phyloP scores from a whole-genome alignment of 2,888 invertebrate species.

The Hydropsyche betteni region DNA sequence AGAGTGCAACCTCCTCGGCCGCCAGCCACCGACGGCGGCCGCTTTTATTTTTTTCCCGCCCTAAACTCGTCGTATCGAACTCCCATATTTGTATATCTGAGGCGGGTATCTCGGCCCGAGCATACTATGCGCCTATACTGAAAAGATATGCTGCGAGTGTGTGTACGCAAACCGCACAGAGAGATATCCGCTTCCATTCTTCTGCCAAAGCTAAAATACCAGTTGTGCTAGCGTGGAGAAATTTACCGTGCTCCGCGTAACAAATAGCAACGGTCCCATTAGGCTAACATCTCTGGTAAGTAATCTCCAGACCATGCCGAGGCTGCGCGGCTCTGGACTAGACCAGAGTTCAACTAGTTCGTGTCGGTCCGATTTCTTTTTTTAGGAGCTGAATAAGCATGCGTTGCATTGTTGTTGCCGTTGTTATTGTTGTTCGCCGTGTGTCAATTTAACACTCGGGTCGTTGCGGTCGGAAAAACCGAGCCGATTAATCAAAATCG shows the following conservation, averaged over 20 bases:
- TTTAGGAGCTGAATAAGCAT: not conserved
- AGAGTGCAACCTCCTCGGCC: too few species aligned
- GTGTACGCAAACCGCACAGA: constrained; percentile 2
- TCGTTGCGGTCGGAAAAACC: not conserved
- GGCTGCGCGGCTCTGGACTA: not conserved
- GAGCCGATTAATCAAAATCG: constrained; percentile 6
- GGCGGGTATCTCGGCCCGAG: constrained; percentile 41
- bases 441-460: constrained; percentile 22
- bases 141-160: not conserved
- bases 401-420: not conserved
- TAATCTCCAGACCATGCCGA: constrained; percentile 36
- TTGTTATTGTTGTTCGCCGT: too few species aligned
- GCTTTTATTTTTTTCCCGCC: constrained; percentile 30
- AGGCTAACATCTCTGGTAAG: constrained; percentile 48
- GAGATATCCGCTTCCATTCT: constrained; percentile 48
- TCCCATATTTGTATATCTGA: constrained; percentile 50
- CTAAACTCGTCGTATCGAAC: constrained; percentile 42
- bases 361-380: not conserved
- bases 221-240: constrained; percentile 42
- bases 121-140: constrained; percentile 12
- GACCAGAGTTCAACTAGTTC: constrained; percentile 10
- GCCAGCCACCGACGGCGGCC: not conserved
- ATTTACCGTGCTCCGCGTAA: constrained; percentile 47
- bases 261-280: constrained; percentile 50
- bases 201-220: constrained; percentile 50